phyloP scores from a whole-genome alignment of 2,113 vertebrate species.

The Clarias magur region DNA sequence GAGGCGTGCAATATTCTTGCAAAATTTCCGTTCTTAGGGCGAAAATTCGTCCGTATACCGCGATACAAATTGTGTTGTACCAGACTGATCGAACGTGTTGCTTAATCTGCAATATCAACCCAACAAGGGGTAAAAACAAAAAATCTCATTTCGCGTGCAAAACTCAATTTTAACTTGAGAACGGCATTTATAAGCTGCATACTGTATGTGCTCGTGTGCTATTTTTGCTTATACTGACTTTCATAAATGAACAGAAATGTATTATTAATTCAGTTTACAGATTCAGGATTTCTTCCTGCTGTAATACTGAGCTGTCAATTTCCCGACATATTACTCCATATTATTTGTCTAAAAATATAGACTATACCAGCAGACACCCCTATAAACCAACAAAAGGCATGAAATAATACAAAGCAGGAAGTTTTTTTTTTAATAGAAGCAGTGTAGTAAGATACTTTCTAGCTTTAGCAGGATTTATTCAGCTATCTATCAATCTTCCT shows the following conservation, averaged over 20 bases:
- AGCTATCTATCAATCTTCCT: not conserved
- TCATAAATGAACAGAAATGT: not conserved
- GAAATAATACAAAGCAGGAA: not conserved
- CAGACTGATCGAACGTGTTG: not conserved
- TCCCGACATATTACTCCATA: not conserved
- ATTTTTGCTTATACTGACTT: not conserved
- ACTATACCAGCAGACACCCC: not conserved
- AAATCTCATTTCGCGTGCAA: not conserved
- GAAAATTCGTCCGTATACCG: too few relatives aligned
- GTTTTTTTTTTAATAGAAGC: not conserved
- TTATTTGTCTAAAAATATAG: not conserved
- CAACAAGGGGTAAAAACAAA: not conserved
- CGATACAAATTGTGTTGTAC: not conserved
- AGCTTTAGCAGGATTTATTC: not conserved
- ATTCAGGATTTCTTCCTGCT: not conserved
- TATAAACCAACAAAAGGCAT: not conserved
- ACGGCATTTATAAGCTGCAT: not conserved
- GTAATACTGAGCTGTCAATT: slow-evolving; percentile 6
- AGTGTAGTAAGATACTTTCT: not conserved
- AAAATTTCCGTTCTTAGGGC: too few relatives aligned
- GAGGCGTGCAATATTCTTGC: too few relatives aligned
- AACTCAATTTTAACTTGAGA: not conserved
- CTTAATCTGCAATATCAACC: not conserved
- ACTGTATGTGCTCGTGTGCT: not conserved
- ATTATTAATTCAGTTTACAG: not conserved